Percentiles rank a stretch among this genome's conserved stretches.
These are phyloP conservation scores for Trachelus tabidus DNA, from an alignment of 2,888 invertebrate species.

Conservation along the genomic window DNA sequence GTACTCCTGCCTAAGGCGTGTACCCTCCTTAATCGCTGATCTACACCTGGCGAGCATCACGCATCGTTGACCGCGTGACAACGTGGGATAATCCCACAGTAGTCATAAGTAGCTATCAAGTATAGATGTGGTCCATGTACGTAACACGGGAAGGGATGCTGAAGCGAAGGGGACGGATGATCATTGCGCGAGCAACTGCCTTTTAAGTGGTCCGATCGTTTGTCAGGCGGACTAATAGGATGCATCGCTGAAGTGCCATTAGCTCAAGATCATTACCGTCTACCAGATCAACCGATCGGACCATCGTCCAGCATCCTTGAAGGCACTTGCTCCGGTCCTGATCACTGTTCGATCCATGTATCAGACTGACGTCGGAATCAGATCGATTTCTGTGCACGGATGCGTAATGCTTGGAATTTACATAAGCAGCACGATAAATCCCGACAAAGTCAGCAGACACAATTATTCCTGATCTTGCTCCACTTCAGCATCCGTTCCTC, in stretches of 20 bases:
- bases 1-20: background rate
- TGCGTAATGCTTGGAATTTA: background rate
- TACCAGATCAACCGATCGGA: background rate
- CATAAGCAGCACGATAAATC: background rate
- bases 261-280: background rate
- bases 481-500: background rate
- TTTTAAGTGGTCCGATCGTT: slow-evolving; percentile 43
- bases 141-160: background rate
- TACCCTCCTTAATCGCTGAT: background rate
- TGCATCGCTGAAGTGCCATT: slow-evolving; percentile 9
- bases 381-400: background rate
- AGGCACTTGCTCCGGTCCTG: background rate
- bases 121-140: background rate
- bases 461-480: background rate
- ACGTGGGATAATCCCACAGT: background rate
- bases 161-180: slow-evolving; percentile 22
- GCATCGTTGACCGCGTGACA: slow-evolving; percentile 29
- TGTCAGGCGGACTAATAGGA: slow-evolving; percentile 30
- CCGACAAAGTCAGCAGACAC: background rate
- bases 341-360: too few species aligned
- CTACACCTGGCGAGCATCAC: slow-evolving; percentile 10
- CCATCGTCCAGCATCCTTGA: background rate
- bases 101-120: background rate
- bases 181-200: slow-evolving; percentile 42
- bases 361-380: too few species aligned